A percentile compares a stretch with the other conserved stretches of the same genome.
Evolutionary conservation across 2,113 vertebrate genomes (phyloP).

Genomic region (Nettapus auritus): DNA sequence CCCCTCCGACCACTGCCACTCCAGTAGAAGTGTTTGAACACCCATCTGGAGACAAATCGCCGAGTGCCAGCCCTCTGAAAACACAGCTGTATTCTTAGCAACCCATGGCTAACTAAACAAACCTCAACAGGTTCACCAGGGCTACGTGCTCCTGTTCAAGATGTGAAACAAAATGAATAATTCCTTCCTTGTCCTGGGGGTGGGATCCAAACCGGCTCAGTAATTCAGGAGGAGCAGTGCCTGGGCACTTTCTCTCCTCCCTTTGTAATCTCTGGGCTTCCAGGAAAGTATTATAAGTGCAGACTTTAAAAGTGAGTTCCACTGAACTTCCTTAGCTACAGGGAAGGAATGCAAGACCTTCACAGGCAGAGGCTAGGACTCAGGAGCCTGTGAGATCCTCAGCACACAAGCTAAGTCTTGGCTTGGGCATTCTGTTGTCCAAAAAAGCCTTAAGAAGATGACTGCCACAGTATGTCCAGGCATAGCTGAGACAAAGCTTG

Average conservation of each 20-base stretch:
- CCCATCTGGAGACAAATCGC: constrained; percentile 13
- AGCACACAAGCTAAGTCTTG: not conserved
- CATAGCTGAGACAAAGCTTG: not conserved
- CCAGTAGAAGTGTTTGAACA: constrained; percentile 27
- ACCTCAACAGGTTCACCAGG: not conserved
- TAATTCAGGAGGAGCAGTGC: not conserved
- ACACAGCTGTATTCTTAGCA: not conserved
- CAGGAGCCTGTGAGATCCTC: not conserved
- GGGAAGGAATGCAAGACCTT: not conserved
- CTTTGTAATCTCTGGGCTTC: not conserved
- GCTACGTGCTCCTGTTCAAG: not conserved
- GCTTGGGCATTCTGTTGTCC: not conserved
- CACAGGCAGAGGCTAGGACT: not conserved
- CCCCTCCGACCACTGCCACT: not conserved
- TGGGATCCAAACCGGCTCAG: not conserved
- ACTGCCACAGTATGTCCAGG: not conserved
- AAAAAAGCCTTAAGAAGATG: no score
- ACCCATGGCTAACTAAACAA: not conserved
- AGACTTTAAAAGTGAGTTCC: not conserved
- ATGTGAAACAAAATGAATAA: not conserved
- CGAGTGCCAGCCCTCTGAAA: constrained; percentile 31
- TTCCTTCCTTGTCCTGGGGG: not conserved
- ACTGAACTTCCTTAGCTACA: not conserved
- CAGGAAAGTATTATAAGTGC: not conserved
- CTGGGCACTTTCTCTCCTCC: not conserved